phyloP scores from a whole-genome alignment of 2,113 vertebrate species.

The Cavia porcellus region DNA sequence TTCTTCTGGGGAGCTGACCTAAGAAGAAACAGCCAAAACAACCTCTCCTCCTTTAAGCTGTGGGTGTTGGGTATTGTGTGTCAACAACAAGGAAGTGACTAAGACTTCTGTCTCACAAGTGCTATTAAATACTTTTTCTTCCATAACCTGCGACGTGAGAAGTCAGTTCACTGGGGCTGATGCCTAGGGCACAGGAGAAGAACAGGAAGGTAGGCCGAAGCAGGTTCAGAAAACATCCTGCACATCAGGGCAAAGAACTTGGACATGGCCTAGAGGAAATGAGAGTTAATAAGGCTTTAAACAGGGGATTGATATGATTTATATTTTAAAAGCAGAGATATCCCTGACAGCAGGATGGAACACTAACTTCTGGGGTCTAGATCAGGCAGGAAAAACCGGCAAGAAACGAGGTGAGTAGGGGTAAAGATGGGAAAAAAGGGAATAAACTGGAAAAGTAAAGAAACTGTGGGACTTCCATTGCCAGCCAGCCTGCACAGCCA shows the following conservation, averaged over 20 bases:
- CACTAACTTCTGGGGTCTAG: not conserved
- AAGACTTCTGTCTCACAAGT: not conserved
- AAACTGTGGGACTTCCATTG: not conserved
- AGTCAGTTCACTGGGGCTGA: not conserved
- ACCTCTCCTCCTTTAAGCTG: not conserved
- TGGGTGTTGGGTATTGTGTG: not conserved
- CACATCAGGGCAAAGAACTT: not conserved
- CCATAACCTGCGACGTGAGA: not conserved
- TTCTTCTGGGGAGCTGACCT: not conserved
- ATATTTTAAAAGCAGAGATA: not conserved
- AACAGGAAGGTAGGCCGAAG: not conserved
- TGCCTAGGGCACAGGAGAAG: not conserved
- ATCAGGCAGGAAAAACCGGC: not conserved
- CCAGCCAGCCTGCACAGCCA: not conserved
- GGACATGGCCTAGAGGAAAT: not conserved
- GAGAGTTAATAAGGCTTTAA: not conserved
- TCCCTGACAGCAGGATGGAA: not conserved
- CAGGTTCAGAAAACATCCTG: not conserved
- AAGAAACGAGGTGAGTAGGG: not conserved
- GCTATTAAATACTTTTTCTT: not conserved
- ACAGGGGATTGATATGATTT: not conserved
- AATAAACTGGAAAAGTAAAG: not conserved
- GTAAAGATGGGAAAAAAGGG: not conserved
- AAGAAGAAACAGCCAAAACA: not conserved
- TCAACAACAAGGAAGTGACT: not conserved